Evolutionary conservation across 2,113 vertebrate genomes (phyloP), one percentile per base, ranked within the genome.

Genomic region (Aphelocoma coerulescens): DNA sequence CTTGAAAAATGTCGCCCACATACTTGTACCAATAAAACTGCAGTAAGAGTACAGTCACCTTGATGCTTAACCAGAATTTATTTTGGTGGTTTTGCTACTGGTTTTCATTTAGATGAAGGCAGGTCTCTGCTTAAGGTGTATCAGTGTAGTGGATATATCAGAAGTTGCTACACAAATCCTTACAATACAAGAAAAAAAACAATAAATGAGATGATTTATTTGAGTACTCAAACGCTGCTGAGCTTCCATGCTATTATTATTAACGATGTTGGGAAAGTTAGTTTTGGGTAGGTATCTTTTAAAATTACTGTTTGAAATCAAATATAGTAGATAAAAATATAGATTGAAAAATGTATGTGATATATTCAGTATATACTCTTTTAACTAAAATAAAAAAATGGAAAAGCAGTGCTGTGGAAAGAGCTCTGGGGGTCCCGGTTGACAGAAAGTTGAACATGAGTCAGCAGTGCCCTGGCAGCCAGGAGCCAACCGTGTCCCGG

Each of bases 351-450:
- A 77, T 8, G 3, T 43, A 49, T 7, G 1, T 43, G 17, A 26
- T 91, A 32, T 5, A 71, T 75, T 11, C 17, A 44, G 5, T 55
- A 28, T 16, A 16, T 48, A 61, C 8, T 65, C 1, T 46, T 71
- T 87, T 58, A 67, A 5, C 13, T 69, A 57, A 84, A 66, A 78
- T 51, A 26, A n/a, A 91, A 46, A 37, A 49, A 54, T 24, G 13
- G 16, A 55, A 46, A 63, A 78, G 6, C 4, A n/a, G 16, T n/a
- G 8, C 55, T 46, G 15, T 30, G 39, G 16, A 71, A 88, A 71
- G 41, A 20, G 20, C 17, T 46, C 11, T 1, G 1, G 8, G 15
- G 3, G 10, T n/a, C 10, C 7, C 46, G 23, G 10, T 9, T 23
- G 11, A 41, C 7, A 30, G 23, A 30, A 86, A 14, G 13, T 11